Percentiles rank a stretch among this genome's conserved stretches.
phyloP scores from a whole-genome alignment of 2,888 invertebrate genomes.

The Caenorhabditis angaria region DNA sequence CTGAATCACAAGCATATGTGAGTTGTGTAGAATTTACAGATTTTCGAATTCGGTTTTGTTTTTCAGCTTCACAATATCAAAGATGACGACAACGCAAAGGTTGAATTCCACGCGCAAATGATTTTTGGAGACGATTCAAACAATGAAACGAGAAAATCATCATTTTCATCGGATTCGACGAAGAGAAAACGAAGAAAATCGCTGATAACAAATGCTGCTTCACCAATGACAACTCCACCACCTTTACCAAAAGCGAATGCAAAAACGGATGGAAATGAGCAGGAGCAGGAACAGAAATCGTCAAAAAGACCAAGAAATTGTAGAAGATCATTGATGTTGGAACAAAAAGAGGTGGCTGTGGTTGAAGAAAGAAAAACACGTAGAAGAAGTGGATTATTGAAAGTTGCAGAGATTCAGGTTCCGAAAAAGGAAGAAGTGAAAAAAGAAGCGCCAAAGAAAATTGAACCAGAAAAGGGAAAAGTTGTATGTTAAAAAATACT shows the following conservation, averaged over 20 bases:
- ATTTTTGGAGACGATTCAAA: constrained; percentile 9
- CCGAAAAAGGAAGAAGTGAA: background rate
- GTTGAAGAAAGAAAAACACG: background rate
- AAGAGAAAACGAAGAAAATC: constrained; percentile 13
- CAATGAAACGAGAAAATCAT: background rate
- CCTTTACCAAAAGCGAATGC: too few relatives aligned
- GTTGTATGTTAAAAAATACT: too few relatives aligned
- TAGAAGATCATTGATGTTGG: background rate
- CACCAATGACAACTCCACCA: constrained; percentile 23
- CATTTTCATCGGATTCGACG: background rate
- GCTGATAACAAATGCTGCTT: constrained; percentile 18
- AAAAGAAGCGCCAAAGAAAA: background rate
- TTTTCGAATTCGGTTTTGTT: background rate
- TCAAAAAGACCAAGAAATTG: constrained; percentile 11
- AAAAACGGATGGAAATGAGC: constrained; percentile 12
- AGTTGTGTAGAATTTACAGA: background rate
- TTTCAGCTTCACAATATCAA: constrained; percentile 7
- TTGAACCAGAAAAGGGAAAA: background rate
- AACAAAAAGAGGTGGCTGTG: background rate
- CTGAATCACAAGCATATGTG: constrained; percentile 20
- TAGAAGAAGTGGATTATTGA: background rate
- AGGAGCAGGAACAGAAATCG: background rate
- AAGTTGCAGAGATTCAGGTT: background rate
- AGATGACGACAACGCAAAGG: background rate
- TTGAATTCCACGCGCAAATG: constrained; percentile 9